A percentile compares a stretch with the other conserved stretches of the same genome.
These are phyloP conservation scores for Discoglossus pictus DNA, from an alignment of 2,797 vertebrate species.

Conservation along the genomic window DNA sequence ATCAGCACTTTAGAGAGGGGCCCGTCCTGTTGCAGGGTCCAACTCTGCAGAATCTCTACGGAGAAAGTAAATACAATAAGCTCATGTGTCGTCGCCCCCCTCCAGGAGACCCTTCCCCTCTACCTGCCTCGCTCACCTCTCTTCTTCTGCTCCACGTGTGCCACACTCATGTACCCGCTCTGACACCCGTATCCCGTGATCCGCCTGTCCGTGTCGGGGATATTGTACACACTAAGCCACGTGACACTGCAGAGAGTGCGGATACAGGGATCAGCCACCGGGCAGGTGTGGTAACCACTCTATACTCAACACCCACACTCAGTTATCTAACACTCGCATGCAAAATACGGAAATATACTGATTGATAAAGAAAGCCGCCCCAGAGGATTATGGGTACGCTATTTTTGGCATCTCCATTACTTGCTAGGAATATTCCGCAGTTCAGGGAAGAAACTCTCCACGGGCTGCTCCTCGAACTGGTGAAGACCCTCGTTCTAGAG, in stretches of 20 bases:
- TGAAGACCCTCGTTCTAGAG: slow-evolving; percentile 85
- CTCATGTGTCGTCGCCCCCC: not conserved
- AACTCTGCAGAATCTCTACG: slow-evolving; percentile 80
- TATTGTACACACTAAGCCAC: slow-evolving; percentile 80
- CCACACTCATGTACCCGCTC: slow-evolving; percentile 81
- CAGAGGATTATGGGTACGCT: no score
- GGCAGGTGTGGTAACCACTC: no score
- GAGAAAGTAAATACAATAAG: not conserved
- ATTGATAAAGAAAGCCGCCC: no score
- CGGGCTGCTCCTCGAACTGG: slow-evolving; percentile 90
- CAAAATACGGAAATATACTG: no score
- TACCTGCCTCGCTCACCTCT: slow-evolving; percentile 62
- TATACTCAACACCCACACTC: no score
- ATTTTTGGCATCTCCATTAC: no score
- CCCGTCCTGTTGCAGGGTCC: slow-evolving; percentile 85
- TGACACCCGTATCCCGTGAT: slow-evolving; percentile 86
- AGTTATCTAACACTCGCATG: no score
- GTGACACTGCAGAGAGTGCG: slow-evolving; percentile 78
- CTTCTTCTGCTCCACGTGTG: slow-evolving; percentile 78
- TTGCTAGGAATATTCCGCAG: slow-evolving; percentile 84
- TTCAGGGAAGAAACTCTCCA: slow-evolving; percentile 86
- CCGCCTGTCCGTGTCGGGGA: slow-evolving; percentile 62
- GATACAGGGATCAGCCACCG: no score
- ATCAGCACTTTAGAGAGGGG: slow-evolving; percentile 84
- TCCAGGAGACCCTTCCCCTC: not conserved